phyloP scores from a whole-genome alignment of 2,113 vertebrate genomes.

The Paramormyrops kingsleyae region DNA sequence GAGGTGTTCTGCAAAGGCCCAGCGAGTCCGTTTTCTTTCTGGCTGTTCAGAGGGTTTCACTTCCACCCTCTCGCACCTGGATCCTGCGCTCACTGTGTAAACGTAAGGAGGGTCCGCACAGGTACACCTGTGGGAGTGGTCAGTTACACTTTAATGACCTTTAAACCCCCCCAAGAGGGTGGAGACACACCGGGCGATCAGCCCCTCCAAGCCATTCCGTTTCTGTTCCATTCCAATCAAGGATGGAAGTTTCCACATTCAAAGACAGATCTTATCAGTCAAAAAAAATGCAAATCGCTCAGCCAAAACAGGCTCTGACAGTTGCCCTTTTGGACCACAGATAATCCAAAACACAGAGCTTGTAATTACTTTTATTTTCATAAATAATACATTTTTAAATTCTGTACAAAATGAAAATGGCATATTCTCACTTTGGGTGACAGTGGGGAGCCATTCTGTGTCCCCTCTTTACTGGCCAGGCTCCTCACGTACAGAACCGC shows the following conservation, averaged over 20 bases:
- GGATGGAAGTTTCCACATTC: background rate
- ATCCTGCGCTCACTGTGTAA: background rate
- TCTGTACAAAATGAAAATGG: background rate
- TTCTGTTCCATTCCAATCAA: background rate
- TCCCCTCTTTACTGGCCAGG: background rate
- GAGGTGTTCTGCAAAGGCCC: background rate
- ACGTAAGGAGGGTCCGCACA: background rate
- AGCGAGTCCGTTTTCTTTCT: background rate
- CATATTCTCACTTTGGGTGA: constrained; percentile 26
- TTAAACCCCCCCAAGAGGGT: background rate
- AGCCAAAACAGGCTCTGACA: background rate
- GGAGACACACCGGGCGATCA: background rate
- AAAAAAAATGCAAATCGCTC: background rate
- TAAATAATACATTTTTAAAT: constrained; percentile 47
- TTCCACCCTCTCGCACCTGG: background rate
- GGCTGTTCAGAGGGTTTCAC: background rate
- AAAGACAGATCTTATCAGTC: background rate
- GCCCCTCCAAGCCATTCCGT: background rate
- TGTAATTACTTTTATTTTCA: constrained; percentile 38
- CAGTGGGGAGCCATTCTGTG: background rate
- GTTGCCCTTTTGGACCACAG: constrained; percentile 21
- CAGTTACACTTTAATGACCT: background rate
- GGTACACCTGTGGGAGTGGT: background rate
- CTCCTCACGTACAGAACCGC: background rate
- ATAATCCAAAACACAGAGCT: constrained; percentile 40